Percentiles rank a stretch among this genome's conserved stretches.
These are phyloP conservation scores for Lethocerus indicus DNA, from an alignment of 1,140 invertebrate genomes.

Conservation along the genomic window DNA sequence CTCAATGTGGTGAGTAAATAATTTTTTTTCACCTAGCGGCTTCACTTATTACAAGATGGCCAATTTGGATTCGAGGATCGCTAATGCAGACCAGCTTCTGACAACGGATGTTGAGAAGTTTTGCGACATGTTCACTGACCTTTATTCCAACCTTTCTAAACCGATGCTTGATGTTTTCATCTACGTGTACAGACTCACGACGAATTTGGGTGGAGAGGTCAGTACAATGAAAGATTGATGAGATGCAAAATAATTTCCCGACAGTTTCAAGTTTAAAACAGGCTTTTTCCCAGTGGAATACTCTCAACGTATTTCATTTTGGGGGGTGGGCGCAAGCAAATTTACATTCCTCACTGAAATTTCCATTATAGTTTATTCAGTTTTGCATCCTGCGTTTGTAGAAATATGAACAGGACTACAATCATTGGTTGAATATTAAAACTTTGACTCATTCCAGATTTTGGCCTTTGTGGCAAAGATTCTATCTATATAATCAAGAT, in stretches of 20 bases:
- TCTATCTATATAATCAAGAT: too few species aligned
- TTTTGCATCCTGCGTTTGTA: too few species aligned
- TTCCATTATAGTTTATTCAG: too few species aligned
- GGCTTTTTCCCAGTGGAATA: too few species aligned
- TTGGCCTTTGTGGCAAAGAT: too few species aligned
- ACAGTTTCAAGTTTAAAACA: too few species aligned
- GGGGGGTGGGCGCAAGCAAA: background rate
- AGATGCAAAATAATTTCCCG: too few species aligned
- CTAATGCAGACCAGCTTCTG: conserved; percentile 90
- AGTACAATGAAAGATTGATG: too few species aligned
- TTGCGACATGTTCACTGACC: conserved; percentile 82
- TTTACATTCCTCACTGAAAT: too few species aligned
- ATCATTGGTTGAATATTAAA: too few species aligned
- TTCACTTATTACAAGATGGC: conserved; percentile 97
- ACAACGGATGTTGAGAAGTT: conserved; percentile 97
- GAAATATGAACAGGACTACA: too few species aligned
- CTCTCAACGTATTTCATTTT: background rate
- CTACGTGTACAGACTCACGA: conserved; percentile 79
- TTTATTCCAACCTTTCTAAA: conserved; percentile 97
- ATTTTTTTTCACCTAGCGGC: conserved; percentile 40
- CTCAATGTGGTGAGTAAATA: background rate
- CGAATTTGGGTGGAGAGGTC: conserved; percentile 61
- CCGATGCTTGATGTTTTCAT: conserved; percentile 87
- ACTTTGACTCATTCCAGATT: too few species aligned
- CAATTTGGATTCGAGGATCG: conserved; percentile 85